Base-by-base conservation (phyloP, 2,113 vertebrate genomes). In the human (Homo sapiens) region DNA sequence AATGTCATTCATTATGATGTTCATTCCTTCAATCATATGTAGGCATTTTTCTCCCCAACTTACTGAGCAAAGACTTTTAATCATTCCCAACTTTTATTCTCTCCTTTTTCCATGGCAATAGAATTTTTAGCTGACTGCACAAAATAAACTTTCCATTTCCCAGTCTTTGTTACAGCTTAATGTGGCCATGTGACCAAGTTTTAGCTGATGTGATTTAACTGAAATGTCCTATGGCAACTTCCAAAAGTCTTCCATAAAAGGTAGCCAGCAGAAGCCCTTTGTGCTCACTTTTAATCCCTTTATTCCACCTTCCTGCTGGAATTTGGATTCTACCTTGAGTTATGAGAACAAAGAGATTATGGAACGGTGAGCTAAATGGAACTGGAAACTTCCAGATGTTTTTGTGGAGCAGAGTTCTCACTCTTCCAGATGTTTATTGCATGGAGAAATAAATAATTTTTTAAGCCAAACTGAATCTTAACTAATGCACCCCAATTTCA, bases 371-470 rank as follows among this genome's bases (percentile, higher is more conserved):
- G 17, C 75, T 93, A n/a, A 85, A 80, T 38, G 5, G 75, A 16
- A 27, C 38, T 76, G 50, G 17, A 76, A 94, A 76, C 20, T 64
- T n/a, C 45, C 83, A 97, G 23, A 40, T 82, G 32, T 61, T 93
- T 93, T 76, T 82, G 35, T 68, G 20, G 9, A 61, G 18, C 30
- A 92, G 40, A 88, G 25, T 80, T 38, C 22, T 81, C 66, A 61
- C 40, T 55, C 78, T 68, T 86, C 48, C 57, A 86, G 50, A 45
- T 72, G 30, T 78, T 87, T 90, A 85, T 32, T 92, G 64, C 52
- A 70, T 82, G 35, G 27, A 85, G 52, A 94, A 94, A 94, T 73
- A 83, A 83, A 75, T 52, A 9, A 64, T 88, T 93, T 79, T 80
- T 79, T 79, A 78, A 91, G 38, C n/a, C 50, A 91, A 78, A 83